These are phyloP conservation scores for Emydoidea blandingii DNA, from an alignment of 2,797 vertebrate species.

Conservation along the genomic window DNA sequence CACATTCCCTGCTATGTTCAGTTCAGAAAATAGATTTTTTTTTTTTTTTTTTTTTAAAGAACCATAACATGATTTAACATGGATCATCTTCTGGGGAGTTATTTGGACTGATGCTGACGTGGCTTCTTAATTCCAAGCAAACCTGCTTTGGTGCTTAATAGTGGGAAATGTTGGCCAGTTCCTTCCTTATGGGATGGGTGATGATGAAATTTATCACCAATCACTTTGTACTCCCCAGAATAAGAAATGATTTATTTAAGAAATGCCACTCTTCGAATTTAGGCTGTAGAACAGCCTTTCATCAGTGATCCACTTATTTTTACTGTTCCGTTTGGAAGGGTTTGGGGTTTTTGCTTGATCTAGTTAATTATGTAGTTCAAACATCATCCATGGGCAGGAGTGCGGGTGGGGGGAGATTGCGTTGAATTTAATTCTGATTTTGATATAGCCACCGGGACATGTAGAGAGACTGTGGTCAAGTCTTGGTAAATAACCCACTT, in stretches of 20 bases:
- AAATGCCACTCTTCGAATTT: not conserved
- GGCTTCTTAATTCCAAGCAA: constrained; percentile 27
- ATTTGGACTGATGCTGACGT: not conserved
- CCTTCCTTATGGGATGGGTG: not conserved
- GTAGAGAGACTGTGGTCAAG: not conserved
- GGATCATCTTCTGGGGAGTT: not conserved
- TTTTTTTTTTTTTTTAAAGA: not conserved
- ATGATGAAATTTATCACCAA: constrained; percentile 22
- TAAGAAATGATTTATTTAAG: constrained; percentile 39
- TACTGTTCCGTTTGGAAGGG: constrained; percentile 10
- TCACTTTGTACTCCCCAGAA: constrained; percentile 40
- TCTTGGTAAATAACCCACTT: not conserved
- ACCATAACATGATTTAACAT: not conserved
- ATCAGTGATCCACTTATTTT: not conserved
- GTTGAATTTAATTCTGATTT: constrained; percentile 23
- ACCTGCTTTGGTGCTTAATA: not conserved
- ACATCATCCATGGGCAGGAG: not conserved
- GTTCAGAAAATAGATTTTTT: not conserved
- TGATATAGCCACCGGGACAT: not conserved
- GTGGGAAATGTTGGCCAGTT: not conserved
- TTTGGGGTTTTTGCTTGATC: not conserved
- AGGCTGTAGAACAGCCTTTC: constrained; percentile 7
- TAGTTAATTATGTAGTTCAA: fast-evolving
- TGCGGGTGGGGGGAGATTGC: not conserved
- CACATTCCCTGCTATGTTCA: not conserved